Evolutionary conservation across 2,113 vertebrate species (phyloP), one percentile per base, ranked within the genome.

Genomic region (Monarcha castaneiventris): DNA sequence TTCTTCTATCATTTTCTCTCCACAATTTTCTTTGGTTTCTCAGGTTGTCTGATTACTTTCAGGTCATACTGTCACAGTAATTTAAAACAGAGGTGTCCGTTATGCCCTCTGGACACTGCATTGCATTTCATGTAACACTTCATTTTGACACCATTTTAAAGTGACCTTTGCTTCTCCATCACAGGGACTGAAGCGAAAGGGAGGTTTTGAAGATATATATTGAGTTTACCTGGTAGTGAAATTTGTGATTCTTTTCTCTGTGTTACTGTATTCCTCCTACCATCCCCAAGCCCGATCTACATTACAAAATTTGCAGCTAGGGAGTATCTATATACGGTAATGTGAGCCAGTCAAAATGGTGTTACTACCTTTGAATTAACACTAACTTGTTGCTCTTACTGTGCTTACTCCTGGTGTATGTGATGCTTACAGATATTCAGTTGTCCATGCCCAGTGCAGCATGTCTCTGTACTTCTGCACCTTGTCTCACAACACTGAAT

Each of bases 391-490:
- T 43, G 39, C 30, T 44, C 37, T 44, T 33, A 64, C 26, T 2
- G 1, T 9, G 16, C 16, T 46, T 71, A 5, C 22, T 85, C 8
- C 59, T 16, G 51, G 32, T 25, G 11, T 35, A 48, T 44, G 39
- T 44, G n/a, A 43, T 17, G 22, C 62, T 54, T 63, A n/a, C 7
- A 37, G 49, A 22, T 19, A 62, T 16, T 62, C 74, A 5, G 27
- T 22, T 54, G 14, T 25, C 29, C 1, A 3, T 35, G 33, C 8
- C 32, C 3, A 1, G 16, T 2, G 4, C 73, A 33, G 74, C 13
- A 41, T 41, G 30, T 39, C 29, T 77, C 22, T 41, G 29, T 52
- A 37, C 1, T 18, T 41, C 43, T n/a, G 30, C 0, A 0, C 7
- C 26, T 46, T 2, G 3, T 41, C 16, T 52, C 41, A 35, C 29